phyloP scores from a whole-genome alignment of 2,113 vertebrate species.

The Marmota flaviventris region DNA sequence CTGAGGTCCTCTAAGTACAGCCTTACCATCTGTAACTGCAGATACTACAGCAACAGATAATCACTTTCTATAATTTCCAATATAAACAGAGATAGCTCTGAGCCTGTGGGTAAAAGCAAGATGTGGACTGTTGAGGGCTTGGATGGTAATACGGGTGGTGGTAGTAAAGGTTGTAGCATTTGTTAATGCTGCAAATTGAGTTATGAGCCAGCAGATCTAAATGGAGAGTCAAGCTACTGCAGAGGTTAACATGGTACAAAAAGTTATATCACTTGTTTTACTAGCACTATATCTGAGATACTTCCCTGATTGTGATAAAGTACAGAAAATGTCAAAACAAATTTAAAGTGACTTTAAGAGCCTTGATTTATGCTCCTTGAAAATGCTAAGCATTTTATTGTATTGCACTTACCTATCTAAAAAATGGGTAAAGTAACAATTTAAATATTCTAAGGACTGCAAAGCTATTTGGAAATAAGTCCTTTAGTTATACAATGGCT shows the following conservation, averaged over 20 bases:
- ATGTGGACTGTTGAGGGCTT: not conserved
- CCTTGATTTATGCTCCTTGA: constrained; percentile 74
- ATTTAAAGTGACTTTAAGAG: constrained; percentile 76
- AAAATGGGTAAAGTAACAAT: constrained; percentile 81
- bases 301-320: constrained; percentile 73
- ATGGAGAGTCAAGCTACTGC: not conserved
- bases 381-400: constrained; percentile 75
- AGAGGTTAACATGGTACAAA: not conserved
- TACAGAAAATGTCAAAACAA: constrained; percentile 76
- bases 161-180: too few species aligned
- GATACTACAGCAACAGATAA: not conserved
- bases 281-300: not conserved
- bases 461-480: constrained; percentile 63
- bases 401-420: constrained; percentile 80
- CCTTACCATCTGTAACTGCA: not conserved
- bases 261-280: constrained; percentile 39
- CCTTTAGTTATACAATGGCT: constrained; percentile 53
- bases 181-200: not conserved
- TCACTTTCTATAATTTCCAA: not conserved
- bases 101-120: not conserved
- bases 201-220: not conserved
- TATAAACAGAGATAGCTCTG: not conserved
- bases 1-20: not conserved
- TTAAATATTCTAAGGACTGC: constrained; percentile 69
- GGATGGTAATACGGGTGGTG: too few species aligned